A percentile compares a stretch with the other conserved stretches of the same genome.
Conservation (phyloP, 2,888 invertebrate species). For the Cephus spinipes region DNA sequence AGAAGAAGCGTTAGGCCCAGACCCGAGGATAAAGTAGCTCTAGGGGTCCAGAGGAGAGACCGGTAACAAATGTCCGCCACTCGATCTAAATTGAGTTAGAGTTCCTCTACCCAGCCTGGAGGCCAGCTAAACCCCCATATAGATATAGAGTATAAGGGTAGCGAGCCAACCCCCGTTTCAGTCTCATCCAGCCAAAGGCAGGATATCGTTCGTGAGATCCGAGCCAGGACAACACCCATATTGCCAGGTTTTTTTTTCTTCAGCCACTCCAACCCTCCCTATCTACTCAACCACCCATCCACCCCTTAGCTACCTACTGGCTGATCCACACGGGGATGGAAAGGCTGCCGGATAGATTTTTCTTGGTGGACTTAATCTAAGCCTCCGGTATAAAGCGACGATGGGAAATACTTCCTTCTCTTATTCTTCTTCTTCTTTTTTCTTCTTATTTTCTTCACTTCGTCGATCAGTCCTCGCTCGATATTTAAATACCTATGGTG, state of each 20-base stretch:
- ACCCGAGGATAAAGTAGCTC: slow-evolving; percentile 44
- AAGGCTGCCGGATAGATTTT: slow-evolving; percentile 58
- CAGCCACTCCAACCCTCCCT: slow-evolving; percentile 31
- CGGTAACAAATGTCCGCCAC: slow-evolving; percentile 65
- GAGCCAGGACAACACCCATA: slow-evolving; percentile 58
- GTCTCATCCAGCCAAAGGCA: slow-evolving; percentile 23
- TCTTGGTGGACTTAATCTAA: slow-evolving; percentile 65
- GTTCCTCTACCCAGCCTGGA: slow-evolving; percentile 32
- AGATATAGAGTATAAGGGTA: slow-evolving; percentile 13
- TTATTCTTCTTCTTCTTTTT: neutral
- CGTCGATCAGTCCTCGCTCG: neutral
- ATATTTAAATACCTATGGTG: neutral
- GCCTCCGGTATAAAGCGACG: slow-evolving; percentile 59
- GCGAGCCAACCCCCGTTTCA: neutral
- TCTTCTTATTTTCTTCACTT: neutral
- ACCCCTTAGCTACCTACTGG: neutral
- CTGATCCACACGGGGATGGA: slow-evolving; percentile 28
- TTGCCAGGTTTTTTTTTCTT: slow-evolving; percentile 52
- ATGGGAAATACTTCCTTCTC: slow-evolving; percentile 27
- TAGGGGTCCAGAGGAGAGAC: slow-evolving; percentile 39
- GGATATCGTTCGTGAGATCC: slow-evolving; percentile 41
- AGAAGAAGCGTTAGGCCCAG: slow-evolving; percentile 15
- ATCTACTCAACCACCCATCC: slow-evolving; percentile 21
- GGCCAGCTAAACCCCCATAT: slow-evolving; percentile 17
- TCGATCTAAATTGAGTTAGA: slow-evolving; percentile 68